Evolutionary conservation across 2,888 invertebrate genomes (phyloP), one percentile per base, ranked within the genome.

Genomic region (Volucella zonaria): DNA sequence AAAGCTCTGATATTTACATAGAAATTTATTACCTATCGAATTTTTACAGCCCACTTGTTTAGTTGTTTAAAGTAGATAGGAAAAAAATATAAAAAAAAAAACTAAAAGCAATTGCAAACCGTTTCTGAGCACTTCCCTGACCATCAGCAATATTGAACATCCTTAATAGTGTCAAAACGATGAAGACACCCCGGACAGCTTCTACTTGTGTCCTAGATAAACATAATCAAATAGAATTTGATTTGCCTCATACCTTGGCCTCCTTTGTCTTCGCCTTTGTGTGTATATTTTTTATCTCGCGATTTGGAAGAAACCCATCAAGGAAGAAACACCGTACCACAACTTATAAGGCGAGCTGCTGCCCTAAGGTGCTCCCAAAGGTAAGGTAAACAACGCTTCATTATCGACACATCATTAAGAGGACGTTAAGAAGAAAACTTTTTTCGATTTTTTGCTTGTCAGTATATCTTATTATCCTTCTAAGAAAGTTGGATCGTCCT

Each of bases 341-440:
- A 51, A 43, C 40, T n/a, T 47, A 66, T n/a, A 67, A 31, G 52
- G 38, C 38, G 42, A 51, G 31, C 23, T 23, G 31, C 51, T 31
- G 56, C 47, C 14, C 18, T 67, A 47, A 14, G 8, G 49, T 62
- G 15, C 52, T 47, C 70, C 56, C 62, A 54, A 62, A 70, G 68
- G 70, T 70, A 70, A 62, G 42, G 47, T 54, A 76, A 71, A 64
- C 59, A 82, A 68, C 52, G 68, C 73, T 68, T 78, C 78, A 78
- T 82, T 82, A 82, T 82, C 82, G 82, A 64, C 79, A 74, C 82
- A 79, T 79, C 73, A 79, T 79, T 79, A 82, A 68, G 45, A 62
- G 61, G 49, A 66, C 54, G 54, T 59, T 47, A 51, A n/a, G 18
- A 70, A 23, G 42, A 49, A 76, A 58, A 59, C 9, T 47, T 81